Evolutionary conservation across 2,797 vertebrate genomes (phyloP), one percentile per base, ranked within the genome.

Genomic region (Spondyliosoma cantharus): DNA sequence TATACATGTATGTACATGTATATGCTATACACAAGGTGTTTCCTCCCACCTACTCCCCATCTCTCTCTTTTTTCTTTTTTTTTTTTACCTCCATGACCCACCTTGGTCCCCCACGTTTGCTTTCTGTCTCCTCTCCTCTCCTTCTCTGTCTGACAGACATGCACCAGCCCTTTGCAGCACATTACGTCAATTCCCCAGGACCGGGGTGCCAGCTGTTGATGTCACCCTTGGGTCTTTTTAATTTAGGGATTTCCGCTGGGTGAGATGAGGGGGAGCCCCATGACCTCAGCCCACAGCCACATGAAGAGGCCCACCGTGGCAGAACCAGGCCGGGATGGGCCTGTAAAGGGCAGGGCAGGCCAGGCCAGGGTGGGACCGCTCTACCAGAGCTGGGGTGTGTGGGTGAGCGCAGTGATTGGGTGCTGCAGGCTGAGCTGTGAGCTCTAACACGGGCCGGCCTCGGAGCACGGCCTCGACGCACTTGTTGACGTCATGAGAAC

Each of bases 171-270:
- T 89, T 86, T 71, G 83, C 85, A 77, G 76, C 43, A 25, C 89
- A 92, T 93, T 91, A 94, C 87, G 81, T 94, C 92, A 92, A 73
- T 73, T 64, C 81, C 83, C 83, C 80, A 78, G 64, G 71, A 72
- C 69, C 2, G 78, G 85, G 87, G 81, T 87, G 87, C 90, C 91
- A 94, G 93, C 88, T 91, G 90, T 92, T 94, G 92, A 95, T 92
- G 92, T 95, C 95, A 92, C 91, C 94, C 91, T 64, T 85, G 89
- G 92, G 93, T 90, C 92, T 89, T 92, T 94, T 94, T 93, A 90
- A 92, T 93, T 93, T 93, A 88, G 90, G 89, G 92, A 94, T 95
- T 94, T 94, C 90, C 92, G 89, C 80, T 90, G 91, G 86, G 82
- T 91, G 88, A 93, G 89, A 92, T 86, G 87, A 87, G 90, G 91